phyloP scores from a whole-genome alignment of 2,113 vertebrate genomes.

The Falco punctatus region DNA sequence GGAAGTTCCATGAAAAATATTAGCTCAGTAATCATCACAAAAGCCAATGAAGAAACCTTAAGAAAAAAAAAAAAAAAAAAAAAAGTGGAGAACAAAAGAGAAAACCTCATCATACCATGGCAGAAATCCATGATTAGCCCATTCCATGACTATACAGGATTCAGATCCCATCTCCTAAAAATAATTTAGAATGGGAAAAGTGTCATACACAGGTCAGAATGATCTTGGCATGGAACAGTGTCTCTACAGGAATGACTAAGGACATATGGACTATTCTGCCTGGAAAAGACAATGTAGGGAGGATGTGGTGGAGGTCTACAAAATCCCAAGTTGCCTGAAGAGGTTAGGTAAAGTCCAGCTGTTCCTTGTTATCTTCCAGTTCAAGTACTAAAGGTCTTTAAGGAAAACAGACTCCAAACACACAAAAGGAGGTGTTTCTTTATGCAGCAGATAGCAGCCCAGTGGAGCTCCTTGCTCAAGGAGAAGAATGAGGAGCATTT shows the following conservation, averaged over 20 bases:
- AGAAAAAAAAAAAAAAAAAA: background rate
- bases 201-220: background rate
- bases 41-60: background rate
- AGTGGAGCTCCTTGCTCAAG: background rate
- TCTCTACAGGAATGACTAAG: background rate
- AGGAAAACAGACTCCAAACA: background rate
- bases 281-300: background rate
- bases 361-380: background rate
- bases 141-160: background rate
- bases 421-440: background rate
- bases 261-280: background rate
- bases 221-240: background rate
- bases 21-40: background rate
- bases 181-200: background rate
- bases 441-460: background rate
- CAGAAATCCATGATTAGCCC: background rate
- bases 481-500: background rate
- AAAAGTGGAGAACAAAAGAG: background rate
- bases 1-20: background rate
- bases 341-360: background rate
- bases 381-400: background rate
- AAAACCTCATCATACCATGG: background rate
- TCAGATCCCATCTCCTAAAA: background rate
- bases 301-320: background rate
- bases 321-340: background rate